Conservation (phyloP, 2,113 vertebrate genomes). For the Lycocorax pyrrhopterus region DNA sequence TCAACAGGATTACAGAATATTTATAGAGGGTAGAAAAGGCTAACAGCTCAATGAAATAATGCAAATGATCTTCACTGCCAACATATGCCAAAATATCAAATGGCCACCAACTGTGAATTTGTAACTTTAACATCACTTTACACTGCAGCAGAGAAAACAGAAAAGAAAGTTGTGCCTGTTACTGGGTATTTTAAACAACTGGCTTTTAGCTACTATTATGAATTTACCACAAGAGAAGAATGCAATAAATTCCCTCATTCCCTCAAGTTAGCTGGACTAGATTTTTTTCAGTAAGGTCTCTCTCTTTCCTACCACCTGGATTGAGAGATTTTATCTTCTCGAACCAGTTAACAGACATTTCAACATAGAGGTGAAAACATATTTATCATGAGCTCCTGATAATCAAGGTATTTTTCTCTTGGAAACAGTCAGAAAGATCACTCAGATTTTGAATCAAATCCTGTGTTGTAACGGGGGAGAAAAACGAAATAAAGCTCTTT, state of each 20-base stretch:
- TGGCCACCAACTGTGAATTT: neutral
- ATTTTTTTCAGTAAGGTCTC: neutral
- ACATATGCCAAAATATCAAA: neutral
- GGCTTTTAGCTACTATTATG: neutral
- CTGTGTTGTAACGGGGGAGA: neutral
- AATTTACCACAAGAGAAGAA: neutral
- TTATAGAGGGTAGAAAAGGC: neutral
- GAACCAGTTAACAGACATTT: neutral
- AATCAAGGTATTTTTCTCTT: neutral
- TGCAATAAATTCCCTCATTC: neutral
- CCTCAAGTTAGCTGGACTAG: neutral
- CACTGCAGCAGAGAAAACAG: neutral
- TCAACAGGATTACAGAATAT: neutral
- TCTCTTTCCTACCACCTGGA: neutral
- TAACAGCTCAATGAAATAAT: conserved; percentile 3
- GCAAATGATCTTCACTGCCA: conserved; percentile 30
- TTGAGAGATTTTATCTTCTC: neutral
- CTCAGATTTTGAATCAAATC: neutral
- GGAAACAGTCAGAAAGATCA: neutral
- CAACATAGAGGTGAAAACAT: neutral
- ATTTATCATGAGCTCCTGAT: neutral
- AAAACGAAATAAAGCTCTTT: neutral
- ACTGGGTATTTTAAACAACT: neutral
- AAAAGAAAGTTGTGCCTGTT: neutral
- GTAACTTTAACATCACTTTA: neutral